Conservation (phyloP, 2,888 invertebrate species). For the Lasioglossum oenotherae region DNA sequence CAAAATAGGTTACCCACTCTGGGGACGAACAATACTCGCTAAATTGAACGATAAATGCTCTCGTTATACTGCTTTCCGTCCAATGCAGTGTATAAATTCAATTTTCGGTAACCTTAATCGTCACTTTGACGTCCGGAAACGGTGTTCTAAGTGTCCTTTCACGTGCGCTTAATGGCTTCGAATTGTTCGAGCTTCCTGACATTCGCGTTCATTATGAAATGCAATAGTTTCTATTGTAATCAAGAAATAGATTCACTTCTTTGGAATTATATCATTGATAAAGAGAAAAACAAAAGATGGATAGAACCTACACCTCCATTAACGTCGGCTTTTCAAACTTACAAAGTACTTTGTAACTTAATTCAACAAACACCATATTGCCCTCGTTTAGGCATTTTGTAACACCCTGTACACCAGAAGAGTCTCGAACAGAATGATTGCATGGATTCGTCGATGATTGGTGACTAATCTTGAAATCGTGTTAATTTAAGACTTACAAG, state of each 20-base stretch:
- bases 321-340: background rate
- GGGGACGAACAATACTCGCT: background rate
- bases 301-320: background rate
- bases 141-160: background rate
- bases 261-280: background rate
- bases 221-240: background rate
- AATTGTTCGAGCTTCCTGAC: background rate
- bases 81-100: background rate
- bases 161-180: background rate
- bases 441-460: constrained; percentile 7
- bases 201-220: background rate
- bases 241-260: background rate
- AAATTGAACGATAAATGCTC: constrained; percentile 1
- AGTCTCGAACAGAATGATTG: background rate
- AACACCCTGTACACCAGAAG: constrained; percentile 9
- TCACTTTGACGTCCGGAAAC: background rate
- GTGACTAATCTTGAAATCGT: constrained; percentile 18
- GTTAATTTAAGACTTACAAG: constrained; percentile 20
- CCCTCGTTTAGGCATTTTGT: background rate
- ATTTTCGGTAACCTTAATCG: constrained; percentile 2
- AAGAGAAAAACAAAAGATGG: background rate
- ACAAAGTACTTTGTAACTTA: background rate
- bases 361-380: background rate
- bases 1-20: background rate
- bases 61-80: background rate